Evolutionary conservation across 1,140 invertebrate species (phyloP).

Genomic region (Cylas formicarius): DNA sequence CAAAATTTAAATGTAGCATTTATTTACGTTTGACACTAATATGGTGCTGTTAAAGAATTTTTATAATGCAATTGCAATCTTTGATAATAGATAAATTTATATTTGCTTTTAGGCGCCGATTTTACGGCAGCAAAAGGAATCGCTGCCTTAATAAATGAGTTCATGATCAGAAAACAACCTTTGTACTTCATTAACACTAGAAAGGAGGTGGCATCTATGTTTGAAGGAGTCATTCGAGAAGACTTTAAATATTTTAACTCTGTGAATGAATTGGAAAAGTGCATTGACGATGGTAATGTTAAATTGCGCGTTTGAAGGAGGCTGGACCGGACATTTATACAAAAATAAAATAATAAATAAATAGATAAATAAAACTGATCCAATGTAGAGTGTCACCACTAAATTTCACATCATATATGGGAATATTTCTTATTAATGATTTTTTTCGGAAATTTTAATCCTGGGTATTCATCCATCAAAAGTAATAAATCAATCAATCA

Average conservation of each 20-base stretch:
- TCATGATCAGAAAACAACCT: slow-evolving; percentile 60
- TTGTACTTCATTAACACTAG: slow-evolving; percentile 54
- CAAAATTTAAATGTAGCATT: background rate
- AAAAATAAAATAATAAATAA: too few species aligned
- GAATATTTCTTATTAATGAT: too few species aligned
- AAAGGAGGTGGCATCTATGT: slow-evolving; percentile 48
- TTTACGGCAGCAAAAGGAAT: slow-evolving; percentile 81
- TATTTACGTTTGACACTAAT: background rate
- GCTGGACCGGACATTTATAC: too few species aligned
- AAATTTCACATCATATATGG: too few species aligned
- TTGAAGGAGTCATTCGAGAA: slow-evolving; percentile 50
- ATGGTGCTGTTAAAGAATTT: background rate
- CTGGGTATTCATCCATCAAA: too few species aligned
- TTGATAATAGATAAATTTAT: slow-evolving; percentile 6
- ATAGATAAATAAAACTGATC: too few species aligned
- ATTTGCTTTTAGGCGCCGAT: slow-evolving; percentile 56
- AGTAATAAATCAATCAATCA: too few species aligned
- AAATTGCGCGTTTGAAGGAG: too few species aligned
- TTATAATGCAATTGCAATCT: background rate
- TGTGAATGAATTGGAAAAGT: slow-evolving; percentile 47
- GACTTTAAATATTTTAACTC: slow-evolving; percentile 51
- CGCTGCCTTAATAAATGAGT: slow-evolving; percentile 62
- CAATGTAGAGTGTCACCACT: too few species aligned
- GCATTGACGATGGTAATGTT: slow-evolving; percentile 41
- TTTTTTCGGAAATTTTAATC: too few species aligned